A percentile compares a stretch with the other conserved stretches of the same genome.
Conservation (phyloP, 2,113 vertebrate genomes). For the Tachuris rubrigastra region DNA sequence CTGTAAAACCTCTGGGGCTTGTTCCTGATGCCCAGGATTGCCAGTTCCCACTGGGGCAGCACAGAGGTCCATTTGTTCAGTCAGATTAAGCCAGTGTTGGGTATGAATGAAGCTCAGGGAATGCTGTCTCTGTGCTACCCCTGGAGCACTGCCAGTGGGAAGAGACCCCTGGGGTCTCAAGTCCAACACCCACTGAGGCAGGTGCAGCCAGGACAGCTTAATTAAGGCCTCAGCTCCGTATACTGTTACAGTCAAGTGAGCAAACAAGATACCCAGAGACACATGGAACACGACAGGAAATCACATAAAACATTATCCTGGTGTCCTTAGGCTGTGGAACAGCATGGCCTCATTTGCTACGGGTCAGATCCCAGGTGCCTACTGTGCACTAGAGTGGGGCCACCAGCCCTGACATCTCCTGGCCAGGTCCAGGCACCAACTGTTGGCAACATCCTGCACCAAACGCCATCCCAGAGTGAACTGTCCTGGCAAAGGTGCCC, state of each 20-base stretch:
- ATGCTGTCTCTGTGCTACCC: neutral
- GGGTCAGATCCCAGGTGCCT: neutral
- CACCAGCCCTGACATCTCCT: neutral
- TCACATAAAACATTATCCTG: neutral
- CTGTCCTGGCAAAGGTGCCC: neutral
- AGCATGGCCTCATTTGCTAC: neutral
- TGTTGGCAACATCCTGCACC: neutral
- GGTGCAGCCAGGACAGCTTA: neutral
- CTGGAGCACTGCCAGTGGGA: neutral
- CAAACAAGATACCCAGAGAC: neutral
- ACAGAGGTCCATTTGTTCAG: rapidly evolving
- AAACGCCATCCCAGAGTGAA: neutral
- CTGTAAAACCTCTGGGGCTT: neutral
- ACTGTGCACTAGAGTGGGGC: rapidly evolving
- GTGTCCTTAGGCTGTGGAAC: neutral
- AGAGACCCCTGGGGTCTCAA: rapidly evolving
- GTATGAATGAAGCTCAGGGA: neutral
- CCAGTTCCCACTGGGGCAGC: neutral
- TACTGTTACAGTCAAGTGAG: neutral
- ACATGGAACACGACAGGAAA: neutral
- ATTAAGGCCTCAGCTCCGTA: neutral
- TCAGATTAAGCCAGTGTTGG: neutral
- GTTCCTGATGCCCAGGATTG: neutral
- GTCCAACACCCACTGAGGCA: neutral
- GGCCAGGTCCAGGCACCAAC: neutral